A percentile compares a stretch with the other conserved stretches of the same genome.
Conservation (phyloP, 2,113 vertebrate genomes). For the Epinephelus moara region DNA sequence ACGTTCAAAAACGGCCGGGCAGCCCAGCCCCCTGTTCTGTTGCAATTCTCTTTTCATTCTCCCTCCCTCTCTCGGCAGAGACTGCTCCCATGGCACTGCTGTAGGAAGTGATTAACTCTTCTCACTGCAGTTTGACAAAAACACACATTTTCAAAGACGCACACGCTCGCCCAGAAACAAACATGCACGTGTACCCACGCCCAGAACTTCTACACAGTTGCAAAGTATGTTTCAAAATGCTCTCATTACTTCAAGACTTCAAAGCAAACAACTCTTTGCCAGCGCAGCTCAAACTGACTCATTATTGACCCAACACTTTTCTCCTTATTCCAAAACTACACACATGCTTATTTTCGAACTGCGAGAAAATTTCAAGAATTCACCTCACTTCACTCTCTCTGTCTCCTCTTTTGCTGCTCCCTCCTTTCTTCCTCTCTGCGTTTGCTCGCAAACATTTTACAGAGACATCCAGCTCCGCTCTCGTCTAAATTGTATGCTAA, state of each 20-base stretch:
- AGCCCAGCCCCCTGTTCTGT: conserved; percentile 6
- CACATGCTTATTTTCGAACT: conserved; percentile 19
- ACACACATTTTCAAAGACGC: conserved; percentile 56
- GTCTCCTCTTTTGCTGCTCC: background rate
- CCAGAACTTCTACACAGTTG: conserved; percentile 22
- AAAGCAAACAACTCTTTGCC: conserved; percentile 64
- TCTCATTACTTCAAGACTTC: conserved; percentile 71
- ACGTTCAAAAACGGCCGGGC: conserved; percentile 40
- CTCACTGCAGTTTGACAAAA: conserved; percentile 47
- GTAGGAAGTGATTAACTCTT: conserved; percentile 70
- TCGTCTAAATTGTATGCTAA: conserved; percentile 71
- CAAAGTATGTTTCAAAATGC: conserved; percentile 54
- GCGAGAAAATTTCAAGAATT: conserved; percentile 8
- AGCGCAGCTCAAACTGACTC: conserved; percentile 51
- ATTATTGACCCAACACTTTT: conserved; percentile 57
- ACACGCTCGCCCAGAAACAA: conserved; percentile 34
- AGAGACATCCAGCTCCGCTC: conserved; percentile 49
- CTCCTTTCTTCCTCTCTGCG: conserved; percentile 23
- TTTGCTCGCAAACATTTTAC: conserved; percentile 46
- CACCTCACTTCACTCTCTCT: conserved; percentile 10
- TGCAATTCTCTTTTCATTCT: conserved; percentile 42
- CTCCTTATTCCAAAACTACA: conserved; percentile 17
- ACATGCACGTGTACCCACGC: conserved; percentile 29
- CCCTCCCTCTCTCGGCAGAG: conserved; percentile 12
- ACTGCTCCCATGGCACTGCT: conserved; percentile 52